Evolutionary conservation across 2,888 invertebrate species (phyloP), one percentile per base, ranked within the genome.

Genomic region (Tetragnatha montana): DNA sequence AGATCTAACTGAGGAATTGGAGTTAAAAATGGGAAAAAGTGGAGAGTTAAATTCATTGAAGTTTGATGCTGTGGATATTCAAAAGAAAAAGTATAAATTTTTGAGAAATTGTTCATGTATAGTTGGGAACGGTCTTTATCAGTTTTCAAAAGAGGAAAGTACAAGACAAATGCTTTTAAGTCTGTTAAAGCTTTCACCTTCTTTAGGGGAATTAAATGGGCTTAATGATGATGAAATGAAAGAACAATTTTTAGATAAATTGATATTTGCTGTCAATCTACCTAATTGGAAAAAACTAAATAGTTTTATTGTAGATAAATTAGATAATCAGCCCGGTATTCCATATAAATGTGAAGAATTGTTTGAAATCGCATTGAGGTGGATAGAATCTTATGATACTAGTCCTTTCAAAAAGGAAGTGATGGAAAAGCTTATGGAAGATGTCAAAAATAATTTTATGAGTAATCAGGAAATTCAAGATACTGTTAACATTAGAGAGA

Each of bases 341-440:
- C 74, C 80, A 75, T 81, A 87, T 74, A 81, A 81, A 68, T 87
- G 49, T n/a, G 81, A 87, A 87, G 81, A 87, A 73, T 81, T 87
- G 69, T 75, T 75, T 75, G 87, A 87, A 87, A 68, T 87, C 49
- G 75, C 71, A 10, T 87, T 87, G 75, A 47, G 87, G 81, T 87
- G 81, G 87, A 74, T 47, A 81, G 81, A 87, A 81, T 87, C 87
- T 87, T 81, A 74, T 68, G 81, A 87, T 85, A 85, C 78, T 79
- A 70, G 71, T 76, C 78, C 83, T 83, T 22, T 83, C 35, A 83
- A 17, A 83, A 74, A 83, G 60, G 68, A 7, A 83, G 75, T 22
- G 75, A 83, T 74, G 60, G 74, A 74, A 81, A 81, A 81, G 81
- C 81, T 81, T 81, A 47, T 81, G 49, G 81, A 35, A 81, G 81